phyloP scores from a whole-genome alignment of 2,113 vertebrate genomes.

The Oophaga pumilio region DNA sequence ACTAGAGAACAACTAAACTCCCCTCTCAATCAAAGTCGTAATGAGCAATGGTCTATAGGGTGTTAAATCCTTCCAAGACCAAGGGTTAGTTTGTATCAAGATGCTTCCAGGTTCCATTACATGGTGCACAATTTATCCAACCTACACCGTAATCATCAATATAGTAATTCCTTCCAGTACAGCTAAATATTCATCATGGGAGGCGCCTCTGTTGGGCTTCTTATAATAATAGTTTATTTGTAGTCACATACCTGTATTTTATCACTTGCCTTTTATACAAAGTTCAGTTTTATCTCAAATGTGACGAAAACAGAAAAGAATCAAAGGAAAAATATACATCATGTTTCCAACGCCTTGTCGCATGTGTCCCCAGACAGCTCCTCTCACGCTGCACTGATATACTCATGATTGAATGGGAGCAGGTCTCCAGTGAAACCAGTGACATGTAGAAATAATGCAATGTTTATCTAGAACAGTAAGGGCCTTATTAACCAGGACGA shows the following conservation, averaged over 20 bases:
- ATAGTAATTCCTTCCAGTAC: neutral
- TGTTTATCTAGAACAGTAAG: conserved; percentile 11
- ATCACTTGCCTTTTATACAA: no score
- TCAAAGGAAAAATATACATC: neutral
- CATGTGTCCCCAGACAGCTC: neutral
- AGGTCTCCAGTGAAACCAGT: neutral
- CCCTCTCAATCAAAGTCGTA: no score
- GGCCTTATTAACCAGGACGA: conserved; percentile 19
- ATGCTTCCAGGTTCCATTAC: no score
- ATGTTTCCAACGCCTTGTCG: neutral
- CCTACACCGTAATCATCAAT: neutral
- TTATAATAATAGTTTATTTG: no score
- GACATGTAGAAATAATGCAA: neutral
- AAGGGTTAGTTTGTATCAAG: no score
- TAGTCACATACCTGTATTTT: no score
- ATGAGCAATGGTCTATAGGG: no score
- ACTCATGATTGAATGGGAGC: conserved; percentile 26
- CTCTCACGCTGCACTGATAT: conserved; percentile 9
- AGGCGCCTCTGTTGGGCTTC: neutral
- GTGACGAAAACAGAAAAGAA: neutral
- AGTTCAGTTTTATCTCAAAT: neutral
- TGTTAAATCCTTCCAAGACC: no score
- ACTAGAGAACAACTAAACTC: no score
- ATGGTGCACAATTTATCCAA: neutral
- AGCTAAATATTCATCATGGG: neutral